phyloP scores from a whole-genome alignment of 2,797 vertebrate genomes.

The Garrulus glandarius region DNA sequence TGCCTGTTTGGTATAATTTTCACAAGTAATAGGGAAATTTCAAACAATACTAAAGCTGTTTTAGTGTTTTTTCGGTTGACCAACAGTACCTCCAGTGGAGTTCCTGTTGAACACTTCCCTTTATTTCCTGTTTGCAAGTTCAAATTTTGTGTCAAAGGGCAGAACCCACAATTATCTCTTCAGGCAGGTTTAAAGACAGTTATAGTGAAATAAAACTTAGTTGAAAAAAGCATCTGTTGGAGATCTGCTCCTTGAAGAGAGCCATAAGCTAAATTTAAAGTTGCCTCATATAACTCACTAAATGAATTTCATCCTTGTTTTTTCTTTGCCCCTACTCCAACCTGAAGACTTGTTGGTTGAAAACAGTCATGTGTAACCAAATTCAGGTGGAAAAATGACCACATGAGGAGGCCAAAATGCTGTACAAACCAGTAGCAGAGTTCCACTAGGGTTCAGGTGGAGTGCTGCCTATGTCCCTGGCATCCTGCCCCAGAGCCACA shows the following conservation, averaged over 20 bases:
- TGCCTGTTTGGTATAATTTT: not conserved
- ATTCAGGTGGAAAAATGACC: not conserved
- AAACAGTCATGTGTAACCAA: not conserved
- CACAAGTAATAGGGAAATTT: not conserved
- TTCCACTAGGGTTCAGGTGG: not conserved
- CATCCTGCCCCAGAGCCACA: not conserved
- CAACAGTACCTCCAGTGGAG: not conserved
- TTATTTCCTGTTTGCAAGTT: not conserved
- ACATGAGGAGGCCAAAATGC: not conserved
- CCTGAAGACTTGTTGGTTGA: not conserved
- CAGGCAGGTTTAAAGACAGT: not conserved
- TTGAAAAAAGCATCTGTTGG: not conserved
- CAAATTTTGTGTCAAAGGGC: not conserved
- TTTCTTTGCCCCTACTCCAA: not conserved
- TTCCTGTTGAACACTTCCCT: not conserved
- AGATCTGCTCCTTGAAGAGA: not conserved
- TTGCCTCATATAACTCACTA: not conserved
- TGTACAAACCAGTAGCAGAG: not conserved
- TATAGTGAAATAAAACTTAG: not conserved
- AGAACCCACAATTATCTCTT: not conserved
- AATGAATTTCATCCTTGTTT: not conserved
- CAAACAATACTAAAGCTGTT: not conserved
- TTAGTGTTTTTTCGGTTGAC: not conserved
- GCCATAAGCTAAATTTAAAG: not conserved
- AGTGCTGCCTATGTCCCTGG: not conserved